A percentile compares a stretch with the other conserved stretches of the same genome.
phyloP scores from a whole-genome alignment of 1,140 invertebrate species.

The Drosophila kurseongensis region DNA sequence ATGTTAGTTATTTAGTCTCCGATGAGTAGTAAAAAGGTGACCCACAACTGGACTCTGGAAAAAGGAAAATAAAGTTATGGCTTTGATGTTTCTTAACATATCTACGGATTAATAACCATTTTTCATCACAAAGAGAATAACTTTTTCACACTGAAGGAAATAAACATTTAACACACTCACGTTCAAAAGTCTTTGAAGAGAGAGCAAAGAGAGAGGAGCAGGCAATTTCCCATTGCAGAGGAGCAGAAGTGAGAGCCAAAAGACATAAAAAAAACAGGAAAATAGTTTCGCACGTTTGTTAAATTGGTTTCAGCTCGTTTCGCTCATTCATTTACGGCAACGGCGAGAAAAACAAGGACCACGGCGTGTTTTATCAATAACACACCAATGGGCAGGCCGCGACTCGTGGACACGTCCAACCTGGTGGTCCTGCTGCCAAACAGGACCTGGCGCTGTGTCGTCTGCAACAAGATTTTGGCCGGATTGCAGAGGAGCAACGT shows the following conservation, averaged over 20 bases:
- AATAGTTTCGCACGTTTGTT: constrained; percentile 6
- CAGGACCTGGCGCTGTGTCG: constrained; percentile 1
- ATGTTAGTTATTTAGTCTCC: too few relatives aligned
- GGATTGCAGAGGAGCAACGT: constrained; percentile 3
- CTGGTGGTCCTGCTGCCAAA: constrained; percentile 6
- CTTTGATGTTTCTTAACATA: too few relatives aligned
- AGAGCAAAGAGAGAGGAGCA: neutral
- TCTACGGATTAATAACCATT: too few relatives aligned
- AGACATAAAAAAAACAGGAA: neutral
- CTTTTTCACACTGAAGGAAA: constrained; percentile 1
- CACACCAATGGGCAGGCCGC: constrained; percentile 1
- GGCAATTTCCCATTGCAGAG: neutral
- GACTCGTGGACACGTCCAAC: too few relatives aligned
- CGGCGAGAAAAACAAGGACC: neutral
- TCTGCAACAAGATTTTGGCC: constrained; percentile 5
- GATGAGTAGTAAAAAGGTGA: too few relatives aligned
- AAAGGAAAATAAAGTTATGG: too few relatives aligned
- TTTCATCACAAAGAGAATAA: neutral
- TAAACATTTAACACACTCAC: neutral
- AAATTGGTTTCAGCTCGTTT: constrained; percentile 1
- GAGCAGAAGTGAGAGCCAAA: neutral
- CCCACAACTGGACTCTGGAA: too few relatives aligned
- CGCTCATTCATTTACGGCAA: constrained; percentile 2
- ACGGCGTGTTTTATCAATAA: constrained; percentile 1
- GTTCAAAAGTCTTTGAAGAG: neutral